phyloP scores from a whole-genome alignment of 1,140 invertebrate genomes.

The Rhynchophorus ferrugineus region DNA sequence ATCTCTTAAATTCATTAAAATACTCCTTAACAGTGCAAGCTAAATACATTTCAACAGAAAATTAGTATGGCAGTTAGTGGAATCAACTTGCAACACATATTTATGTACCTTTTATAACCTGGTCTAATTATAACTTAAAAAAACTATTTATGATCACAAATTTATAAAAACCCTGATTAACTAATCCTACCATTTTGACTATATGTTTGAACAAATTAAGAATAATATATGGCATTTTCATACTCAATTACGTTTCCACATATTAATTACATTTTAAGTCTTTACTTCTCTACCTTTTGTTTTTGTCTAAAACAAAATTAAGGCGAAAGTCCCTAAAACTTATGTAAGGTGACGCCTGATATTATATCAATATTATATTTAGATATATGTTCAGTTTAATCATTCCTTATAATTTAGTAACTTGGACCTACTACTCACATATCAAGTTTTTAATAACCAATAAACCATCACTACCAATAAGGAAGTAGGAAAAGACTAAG shows the following conservation, averaged over 20 bases:
- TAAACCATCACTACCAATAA: neutral
- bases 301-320: no score
- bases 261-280: neutral
- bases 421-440: no score
- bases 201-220: constrained; percentile 6
- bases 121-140: constrained; percentile 8
- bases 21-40: constrained; percentile 2
- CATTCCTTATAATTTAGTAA: no score
- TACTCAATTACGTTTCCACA: constrained; percentile 2
- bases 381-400: no score
- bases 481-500: neutral
- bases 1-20: no score
- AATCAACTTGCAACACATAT: constrained; percentile 9
- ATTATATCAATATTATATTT: no score
- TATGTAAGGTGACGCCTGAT: neutral
- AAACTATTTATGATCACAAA: constrained; percentile 13
- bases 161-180: constrained; percentile 17
- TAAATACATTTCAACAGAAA: neutral
- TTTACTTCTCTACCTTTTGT: neutral
- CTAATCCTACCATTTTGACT: constrained; percentile 5
- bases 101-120: constrained; percentile 13
- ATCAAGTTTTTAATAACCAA: no score
- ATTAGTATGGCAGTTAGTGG: constrained; percentile 11
- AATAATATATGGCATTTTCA: constrained; percentile 9
- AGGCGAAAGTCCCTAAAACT: neutral